Percentiles rank a stretch among this genome's conserved stretches.
phyloP scores from a whole-genome alignment of 2,113 vertebrate genomes.

The Callocephalon fimbriatum region DNA sequence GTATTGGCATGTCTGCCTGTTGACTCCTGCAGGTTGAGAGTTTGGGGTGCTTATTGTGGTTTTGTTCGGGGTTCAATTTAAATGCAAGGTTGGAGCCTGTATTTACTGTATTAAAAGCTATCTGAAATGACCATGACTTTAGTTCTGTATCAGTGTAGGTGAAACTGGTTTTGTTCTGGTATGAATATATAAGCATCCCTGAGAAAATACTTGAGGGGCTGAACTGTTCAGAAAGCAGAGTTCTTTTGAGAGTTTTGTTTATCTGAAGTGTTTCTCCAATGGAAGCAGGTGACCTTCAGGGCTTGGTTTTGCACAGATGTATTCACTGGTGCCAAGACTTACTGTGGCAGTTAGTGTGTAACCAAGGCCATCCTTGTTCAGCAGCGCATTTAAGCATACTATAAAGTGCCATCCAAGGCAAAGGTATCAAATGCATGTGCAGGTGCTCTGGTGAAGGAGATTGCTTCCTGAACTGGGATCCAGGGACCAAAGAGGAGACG shows the following conservation, averaged over 20 bases:
- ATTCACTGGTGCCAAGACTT: not conserved
- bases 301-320: not conserved
- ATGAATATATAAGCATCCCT: fast-evolving
- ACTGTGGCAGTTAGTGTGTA: fast-evolving
- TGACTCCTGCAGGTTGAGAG: not conserved
- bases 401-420: not conserved
- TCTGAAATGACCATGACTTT: not conserved
- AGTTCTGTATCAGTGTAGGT: not conserved
- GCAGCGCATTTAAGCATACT: fast-evolving
- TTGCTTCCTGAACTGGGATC: not conserved
- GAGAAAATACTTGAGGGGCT: not conserved
- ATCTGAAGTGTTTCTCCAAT: not conserved
- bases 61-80: not conserved
- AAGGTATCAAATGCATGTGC: fast-evolving
- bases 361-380: fast-evolving
- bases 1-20: not conserved
- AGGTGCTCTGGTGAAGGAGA: not conserved
- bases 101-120: not conserved
- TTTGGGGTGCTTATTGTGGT: not conserved
- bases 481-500: not conserved
- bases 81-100: not conserved
- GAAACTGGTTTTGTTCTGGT: not conserved
- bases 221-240: not conserved
- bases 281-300: not conserved
- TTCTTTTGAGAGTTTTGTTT: not conserved